Conservation (phyloP, 2,113 vertebrate genomes). For the Triplophysa siluroides region DNA sequence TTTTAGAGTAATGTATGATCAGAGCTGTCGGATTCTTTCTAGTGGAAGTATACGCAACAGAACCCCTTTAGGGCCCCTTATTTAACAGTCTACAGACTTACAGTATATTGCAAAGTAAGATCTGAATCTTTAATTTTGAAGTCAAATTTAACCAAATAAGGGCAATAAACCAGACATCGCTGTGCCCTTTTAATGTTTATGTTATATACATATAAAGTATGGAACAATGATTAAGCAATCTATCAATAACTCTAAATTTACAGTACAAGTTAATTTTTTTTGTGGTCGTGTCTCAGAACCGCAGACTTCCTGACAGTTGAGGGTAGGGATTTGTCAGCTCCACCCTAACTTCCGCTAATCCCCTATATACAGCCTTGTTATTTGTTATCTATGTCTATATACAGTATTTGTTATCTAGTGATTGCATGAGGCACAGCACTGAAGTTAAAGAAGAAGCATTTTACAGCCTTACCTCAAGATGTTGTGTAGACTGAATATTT, state of each 20-base stretch:
- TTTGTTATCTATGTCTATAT: too few relatives aligned
- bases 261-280: too few relatives aligned
- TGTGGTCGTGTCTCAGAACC: too few relatives aligned
- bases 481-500: neutral
- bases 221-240: neutral
- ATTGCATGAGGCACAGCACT: too few relatives aligned
- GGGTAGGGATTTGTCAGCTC: too few relatives aligned
- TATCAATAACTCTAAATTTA: neutral
- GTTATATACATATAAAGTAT: neutral
- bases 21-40: constrained; percentile 8
- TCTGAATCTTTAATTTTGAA: neutral
- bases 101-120: neutral
- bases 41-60: neutral
- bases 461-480: neutral
- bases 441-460: neutral
- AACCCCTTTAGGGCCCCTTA: neutral
- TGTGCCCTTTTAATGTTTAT: too few relatives aligned
- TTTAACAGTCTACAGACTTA: neutral
- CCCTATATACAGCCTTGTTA: too few relatives aligned
- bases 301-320: too few relatives aligned
- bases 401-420: too few relatives aligned
- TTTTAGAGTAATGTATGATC: neutral
- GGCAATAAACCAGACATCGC: too few relatives aligned
- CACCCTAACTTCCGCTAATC: too few relatives aligned
- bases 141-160: neutral